Evolutionary conservation across 2,797 vertebrate genomes (phyloP), one percentile per base, ranked within the genome.

Genomic region (Sebastes paucispinis): DNA sequence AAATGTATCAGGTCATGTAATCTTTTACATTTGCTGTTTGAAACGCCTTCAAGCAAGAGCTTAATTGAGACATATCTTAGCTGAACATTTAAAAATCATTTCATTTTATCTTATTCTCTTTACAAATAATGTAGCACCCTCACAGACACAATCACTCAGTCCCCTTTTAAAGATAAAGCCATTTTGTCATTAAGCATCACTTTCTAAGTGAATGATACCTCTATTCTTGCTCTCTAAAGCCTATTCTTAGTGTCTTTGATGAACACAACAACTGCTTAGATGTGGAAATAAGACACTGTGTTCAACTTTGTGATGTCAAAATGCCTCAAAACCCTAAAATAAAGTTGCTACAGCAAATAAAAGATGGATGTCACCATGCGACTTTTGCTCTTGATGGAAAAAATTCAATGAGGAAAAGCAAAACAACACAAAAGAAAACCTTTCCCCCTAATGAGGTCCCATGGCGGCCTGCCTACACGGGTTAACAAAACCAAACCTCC

Each of bases 391-490:
- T 67, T 77, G 68, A 73, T 60, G 73, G 72, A 14, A 70, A 84
- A 77, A 22, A 69, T 68, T 68, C 76, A 50, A 9, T 1, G 65
- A 24, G 69, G 59, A 63, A 76, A 75, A 83, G 54, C 57, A 65
- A 65, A 80, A 75, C 55, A 83, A 81, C 69, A 55, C 76, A 69
- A 65, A 83, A 81, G 65, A 55, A 78, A 71, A 65, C 67, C 39
- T 75, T 79, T 72, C 39, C 31, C 64, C 65, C 60, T 93, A 93
- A 93, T 91, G 89, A 93, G 91, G 50, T 93, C 91, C 91, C 92
- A 55, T 6, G 87, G 52, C 31, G 31, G 60, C 75, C 31, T 65
- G 64, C 73, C 59, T 72, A 27, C 74, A 75, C 1, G 34, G 83
- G 66, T 77, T 69, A 67, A 84, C 70, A 73, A 72, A 80, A 66